Conservation (phyloP, 2,888 invertebrate species). For the Tinea trinotella region DNA sequence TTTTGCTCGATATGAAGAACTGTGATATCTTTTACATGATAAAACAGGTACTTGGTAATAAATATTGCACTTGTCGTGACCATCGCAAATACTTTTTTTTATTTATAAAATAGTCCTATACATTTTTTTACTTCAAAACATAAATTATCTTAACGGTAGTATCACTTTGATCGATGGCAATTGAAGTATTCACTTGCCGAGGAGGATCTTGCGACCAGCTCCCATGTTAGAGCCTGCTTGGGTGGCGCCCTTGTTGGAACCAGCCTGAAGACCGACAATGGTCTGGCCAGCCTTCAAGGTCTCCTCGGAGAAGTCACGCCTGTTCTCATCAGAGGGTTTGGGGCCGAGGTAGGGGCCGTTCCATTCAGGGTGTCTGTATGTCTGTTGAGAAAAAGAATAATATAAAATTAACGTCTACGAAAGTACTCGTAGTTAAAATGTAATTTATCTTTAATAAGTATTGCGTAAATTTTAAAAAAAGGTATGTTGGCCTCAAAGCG, state of each 20-base stretch:
- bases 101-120: conserved; percentile 30
- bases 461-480: conserved; percentile 28
- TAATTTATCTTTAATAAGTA: conserved; percentile 15
- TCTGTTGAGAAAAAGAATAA: conserved; percentile 61
- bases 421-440: neutral
- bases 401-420: neutral
- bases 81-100: neutral
- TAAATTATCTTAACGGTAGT: conserved; percentile 53
- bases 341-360: conserved; percentile 93
- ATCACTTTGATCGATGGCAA: conserved; percentile 46
- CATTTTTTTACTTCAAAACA: conserved; percentile 52
- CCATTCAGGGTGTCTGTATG: conserved; percentile 88
- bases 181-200: conserved; percentile 82
- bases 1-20: conserved; percentile 20
- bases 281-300: conserved; percentile 90
- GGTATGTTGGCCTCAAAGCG: conserved; percentile 32
- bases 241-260: conserved; percentile 95
- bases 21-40: neutral
- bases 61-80: neutral
- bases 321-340: conserved; percentile 94
- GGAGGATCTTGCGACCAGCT: conserved; percentile 89
- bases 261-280: conserved; percentile 94
- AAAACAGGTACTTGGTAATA: neutral
- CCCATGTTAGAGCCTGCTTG: conserved; percentile 94
- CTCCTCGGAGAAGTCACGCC: conserved; percentile 94